phyloP scores from a whole-genome alignment of 1,140 invertebrate genomes.

The Camponotus floridanus region DNA sequence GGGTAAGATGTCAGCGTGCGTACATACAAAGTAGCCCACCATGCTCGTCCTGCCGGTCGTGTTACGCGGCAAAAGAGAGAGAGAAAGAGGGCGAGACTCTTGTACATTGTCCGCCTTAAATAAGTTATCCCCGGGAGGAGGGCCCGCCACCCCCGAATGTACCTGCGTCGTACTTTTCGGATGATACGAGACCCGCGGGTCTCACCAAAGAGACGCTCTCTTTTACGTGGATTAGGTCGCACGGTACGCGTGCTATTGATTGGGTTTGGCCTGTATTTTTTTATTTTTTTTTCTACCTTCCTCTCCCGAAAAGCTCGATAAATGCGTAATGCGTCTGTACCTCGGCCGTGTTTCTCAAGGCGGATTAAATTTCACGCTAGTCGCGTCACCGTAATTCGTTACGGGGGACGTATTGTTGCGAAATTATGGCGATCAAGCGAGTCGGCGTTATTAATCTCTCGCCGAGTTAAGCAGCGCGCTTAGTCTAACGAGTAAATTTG shows the following conservation, averaged over 20 bases:
- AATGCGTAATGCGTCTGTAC: conserved; percentile 43
- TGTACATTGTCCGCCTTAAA: conserved; percentile 73
- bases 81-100: conserved; percentile 40
- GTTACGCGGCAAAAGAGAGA: conserved; percentile 54
- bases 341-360: not conserved
- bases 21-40: conserved; percentile 86
- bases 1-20: conserved; percentile 85
- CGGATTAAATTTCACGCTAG: not conserved
- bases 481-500: not conserved
- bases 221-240: conserved; percentile 55
- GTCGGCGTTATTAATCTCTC: not conserved
- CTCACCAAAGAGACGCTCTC: conserved; percentile 8
- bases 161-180: conserved; percentile 58
- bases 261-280: conserved; percentile 26
- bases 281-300: no score
- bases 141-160: conserved; percentile 2
- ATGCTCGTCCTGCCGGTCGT: conserved; percentile 60
- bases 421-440: conserved; percentile 3
- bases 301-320: not conserved
- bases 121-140: conserved; percentile 68
- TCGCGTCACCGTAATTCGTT: not conserved
- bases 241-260: conserved; percentile 50
- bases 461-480: not conserved
- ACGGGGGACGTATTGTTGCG: not conserved
- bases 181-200: conserved; percentile 58